Percentiles rank a stretch among this genome's conserved stretches.
Conservation (phyloP, 92 coral and sea anemone species). For the Epizoanthus illoricatus region DNA sequence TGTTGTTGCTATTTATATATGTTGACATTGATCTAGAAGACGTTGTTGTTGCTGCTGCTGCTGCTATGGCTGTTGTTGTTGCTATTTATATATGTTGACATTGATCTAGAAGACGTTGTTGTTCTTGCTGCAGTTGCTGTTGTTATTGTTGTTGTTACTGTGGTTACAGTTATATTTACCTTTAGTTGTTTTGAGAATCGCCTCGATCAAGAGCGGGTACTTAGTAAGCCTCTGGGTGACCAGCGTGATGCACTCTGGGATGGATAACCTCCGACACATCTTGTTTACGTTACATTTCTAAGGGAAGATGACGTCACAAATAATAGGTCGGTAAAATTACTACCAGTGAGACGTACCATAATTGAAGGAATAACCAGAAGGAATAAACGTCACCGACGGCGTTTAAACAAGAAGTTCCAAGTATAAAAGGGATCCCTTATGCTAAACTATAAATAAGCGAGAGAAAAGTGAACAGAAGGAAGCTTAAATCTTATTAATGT, state of each 20-base stretch:
- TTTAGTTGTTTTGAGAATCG: constrained; percentile 91
- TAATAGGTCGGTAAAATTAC: background rate
- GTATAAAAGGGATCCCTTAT: too few relatives aligned
- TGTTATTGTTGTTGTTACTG: constrained; percentile 67
- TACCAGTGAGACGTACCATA: background rate
- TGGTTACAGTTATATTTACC: constrained; percentile 73
- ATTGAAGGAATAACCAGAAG: too few relatives aligned
- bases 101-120: too few relatives aligned
- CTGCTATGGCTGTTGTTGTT: background rate
- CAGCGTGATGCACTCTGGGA: constrained; percentile 95
- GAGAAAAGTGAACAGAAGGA: too few relatives aligned
- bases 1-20: too few relatives aligned
- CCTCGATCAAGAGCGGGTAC: constrained; percentile 92
- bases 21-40: too few relatives aligned
- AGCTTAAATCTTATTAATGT: too few relatives aligned
- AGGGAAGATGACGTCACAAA: background rate
- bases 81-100: constrained; percentile 29
- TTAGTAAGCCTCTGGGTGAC: constrained; percentile 95
- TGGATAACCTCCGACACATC: constrained; percentile 81
- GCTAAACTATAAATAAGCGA: too few relatives aligned
- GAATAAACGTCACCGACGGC: too few relatives aligned
- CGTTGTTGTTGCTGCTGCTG: background rate
- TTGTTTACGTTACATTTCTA: constrained; percentile 90
- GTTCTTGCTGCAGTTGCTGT: background rate
- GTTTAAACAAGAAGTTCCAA: too few relatives aligned